Conservation (phyloP, 2,888 invertebrate genomes). For the Lepidocyrtoides sp. region DNA sequence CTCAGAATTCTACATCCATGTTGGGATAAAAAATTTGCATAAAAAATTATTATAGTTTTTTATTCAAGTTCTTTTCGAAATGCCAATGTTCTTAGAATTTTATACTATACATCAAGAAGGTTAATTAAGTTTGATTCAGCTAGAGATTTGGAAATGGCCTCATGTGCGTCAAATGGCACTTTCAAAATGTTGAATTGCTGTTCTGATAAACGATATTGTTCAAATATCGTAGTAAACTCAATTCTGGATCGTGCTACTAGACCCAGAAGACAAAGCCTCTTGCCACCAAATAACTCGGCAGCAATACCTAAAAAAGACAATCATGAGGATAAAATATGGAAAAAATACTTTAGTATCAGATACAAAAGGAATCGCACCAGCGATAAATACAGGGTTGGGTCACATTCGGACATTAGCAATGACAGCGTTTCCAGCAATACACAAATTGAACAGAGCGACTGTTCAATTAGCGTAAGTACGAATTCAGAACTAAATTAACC, state of each 20-base stretch:
- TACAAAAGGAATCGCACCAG: slow-evolving; percentile 4
- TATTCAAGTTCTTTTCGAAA: too few species aligned
- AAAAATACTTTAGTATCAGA: slow-evolving; percentile 41
- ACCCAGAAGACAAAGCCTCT: slow-evolving; percentile 1
- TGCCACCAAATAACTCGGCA: neutral
- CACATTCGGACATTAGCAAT: neutral
- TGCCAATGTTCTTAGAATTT: too few species aligned
- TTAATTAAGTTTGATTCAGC: too few species aligned
- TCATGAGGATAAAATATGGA: slow-evolving; percentile 25
- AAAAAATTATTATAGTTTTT: too few species aligned
- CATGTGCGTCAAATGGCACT: neutral
- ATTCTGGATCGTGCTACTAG: slow-evolving; percentile 25
- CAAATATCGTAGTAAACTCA: slow-evolving; percentile 44
- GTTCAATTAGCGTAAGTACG: neutral
- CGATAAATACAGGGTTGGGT: neutral
- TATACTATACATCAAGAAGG: too few species aligned
- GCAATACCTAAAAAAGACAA: neutral
- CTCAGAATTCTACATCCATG: too few species aligned
- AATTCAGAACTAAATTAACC: neutral
- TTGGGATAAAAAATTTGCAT: too few species aligned
- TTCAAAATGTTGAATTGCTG: slow-evolving; percentile 53
- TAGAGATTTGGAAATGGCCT: neutral
- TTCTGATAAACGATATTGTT: slow-evolving; percentile 12
- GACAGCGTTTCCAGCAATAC: neutral
- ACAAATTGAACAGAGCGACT: neutral